phyloP scores from a whole-genome alignment of 2,113 vertebrate genomes.

The Brachionichthys hirsutus region DNA sequence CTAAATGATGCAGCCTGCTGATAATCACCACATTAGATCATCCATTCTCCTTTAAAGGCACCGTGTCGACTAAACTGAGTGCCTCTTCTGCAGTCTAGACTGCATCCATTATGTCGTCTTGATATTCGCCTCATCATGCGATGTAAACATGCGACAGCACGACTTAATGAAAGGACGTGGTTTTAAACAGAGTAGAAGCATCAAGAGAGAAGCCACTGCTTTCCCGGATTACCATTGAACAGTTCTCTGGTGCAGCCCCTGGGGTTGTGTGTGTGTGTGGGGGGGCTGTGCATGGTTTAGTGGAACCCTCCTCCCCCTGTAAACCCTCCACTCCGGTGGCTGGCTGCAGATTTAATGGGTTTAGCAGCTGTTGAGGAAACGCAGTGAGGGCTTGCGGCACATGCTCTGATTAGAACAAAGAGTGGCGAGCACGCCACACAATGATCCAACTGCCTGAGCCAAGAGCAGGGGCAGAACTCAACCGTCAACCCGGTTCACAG shows the following conservation, averaged over 20 bases:
- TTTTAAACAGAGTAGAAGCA: slow-evolving; percentile 15
- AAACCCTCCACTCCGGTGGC: slow-evolving; percentile 63
- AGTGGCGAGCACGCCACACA: slow-evolving; percentile 47
- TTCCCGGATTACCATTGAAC: slow-evolving; percentile 49
- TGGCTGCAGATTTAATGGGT: slow-evolving; percentile 75
- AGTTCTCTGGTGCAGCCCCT: slow-evolving; percentile 51
- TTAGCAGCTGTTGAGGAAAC: slow-evolving; percentile 78
- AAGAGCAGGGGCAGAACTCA: slow-evolving; percentile 36
- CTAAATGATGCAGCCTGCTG: slow-evolving; percentile 64
- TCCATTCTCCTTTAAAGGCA: slow-evolving; percentile 39
- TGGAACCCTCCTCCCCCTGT: slow-evolving; percentile 40
- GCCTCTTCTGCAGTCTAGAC: slow-evolving; percentile 3
- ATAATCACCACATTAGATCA: slow-evolving; percentile 49
- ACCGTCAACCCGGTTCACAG: slow-evolving; percentile 54
- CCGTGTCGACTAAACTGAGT: slow-evolving; percentile 7
- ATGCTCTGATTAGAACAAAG: slow-evolving; percentile 74
- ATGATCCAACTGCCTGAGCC: slow-evolving; percentile 25
- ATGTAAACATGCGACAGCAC: not conserved
- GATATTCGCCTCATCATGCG: not conserved
- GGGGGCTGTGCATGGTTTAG: slow-evolving; percentile 52
- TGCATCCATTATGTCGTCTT: not conserved
- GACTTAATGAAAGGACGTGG: not conserved
- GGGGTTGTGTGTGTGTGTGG: slow-evolving; percentile 52
- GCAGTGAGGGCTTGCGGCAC: slow-evolving; percentile 71
- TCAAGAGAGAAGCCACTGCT: slow-evolving; percentile 21